These are phyloP conservation scores for Gobius niger DNA, from an alignment of 2,113 vertebrate species.

Conservation along the genomic window DNA sequence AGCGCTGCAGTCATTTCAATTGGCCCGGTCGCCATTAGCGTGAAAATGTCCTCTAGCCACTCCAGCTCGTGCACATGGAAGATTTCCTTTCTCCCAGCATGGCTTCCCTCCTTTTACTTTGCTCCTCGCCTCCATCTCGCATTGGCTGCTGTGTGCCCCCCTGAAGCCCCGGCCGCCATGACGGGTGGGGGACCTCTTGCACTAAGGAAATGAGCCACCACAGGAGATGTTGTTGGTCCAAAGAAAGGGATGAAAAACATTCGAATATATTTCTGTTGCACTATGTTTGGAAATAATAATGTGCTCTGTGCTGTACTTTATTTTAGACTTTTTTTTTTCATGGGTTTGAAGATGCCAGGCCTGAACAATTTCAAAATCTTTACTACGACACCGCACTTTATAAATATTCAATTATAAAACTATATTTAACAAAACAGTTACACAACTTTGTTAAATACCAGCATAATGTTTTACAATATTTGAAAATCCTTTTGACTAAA, in stretches of 20 bases:
- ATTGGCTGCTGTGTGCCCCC: slow-evolving; percentile 54
- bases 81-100: slow-evolving; percentile 79
- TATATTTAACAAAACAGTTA: no score
- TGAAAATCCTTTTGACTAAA: no score
- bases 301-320: neutral
- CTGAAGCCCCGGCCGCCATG: slow-evolving; percentile 56
- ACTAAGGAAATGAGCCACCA: slow-evolving; percentile 71
- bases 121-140: slow-evolving; percentile 66
- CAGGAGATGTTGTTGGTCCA: slow-evolving; percentile 72
- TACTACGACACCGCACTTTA: neutral
- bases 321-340: neutral
- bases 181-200: slow-evolving; percentile 61
- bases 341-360: neutral
- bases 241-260: slow-evolving; percentile 54
- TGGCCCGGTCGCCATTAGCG: slow-evolving; percentile 78
- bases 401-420: no score
- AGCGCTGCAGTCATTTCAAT: slow-evolving; percentile 80
- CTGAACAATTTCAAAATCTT: neutral
- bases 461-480: no score
- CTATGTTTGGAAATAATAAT: slow-evolving; percentile 11
- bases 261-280: slow-evolving; percentile 45
- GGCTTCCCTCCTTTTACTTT: slow-evolving; percentile 66
- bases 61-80: slow-evolving; percentile 70
- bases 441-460: no score
- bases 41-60: slow-evolving; percentile 81